Percentiles rank a stretch among this genome's conserved stretches.
Conservation (phyloP, 2,888 invertebrate species). For the Sisyra nigra region DNA sequence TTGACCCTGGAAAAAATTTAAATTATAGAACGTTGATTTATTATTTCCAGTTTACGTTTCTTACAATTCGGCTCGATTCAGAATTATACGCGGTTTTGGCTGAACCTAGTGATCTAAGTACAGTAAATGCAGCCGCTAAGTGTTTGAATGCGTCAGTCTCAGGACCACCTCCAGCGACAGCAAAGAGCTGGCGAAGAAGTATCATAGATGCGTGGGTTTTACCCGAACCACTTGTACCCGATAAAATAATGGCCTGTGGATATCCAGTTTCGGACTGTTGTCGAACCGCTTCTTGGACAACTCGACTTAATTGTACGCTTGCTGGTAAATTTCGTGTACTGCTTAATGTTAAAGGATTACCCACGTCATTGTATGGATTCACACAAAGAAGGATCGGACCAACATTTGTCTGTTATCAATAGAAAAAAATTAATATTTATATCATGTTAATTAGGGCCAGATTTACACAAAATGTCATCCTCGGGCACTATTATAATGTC, state of each 20-base stretch:
- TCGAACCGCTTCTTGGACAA: slow-evolving; percentile 81
- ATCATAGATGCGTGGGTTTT: slow-evolving; percentile 90
- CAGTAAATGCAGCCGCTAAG: slow-evolving; percentile 87
- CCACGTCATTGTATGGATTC: slow-evolving; percentile 76
- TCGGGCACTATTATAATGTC: no score
- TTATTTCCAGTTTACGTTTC: slow-evolving; percentile 18
- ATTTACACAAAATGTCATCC: no score
- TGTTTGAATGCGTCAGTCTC: slow-evolving; percentile 95
- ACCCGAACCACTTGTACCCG: slow-evolving; percentile 82
- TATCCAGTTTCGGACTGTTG: slow-evolving; percentile 92
- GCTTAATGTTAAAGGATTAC: slow-evolving; percentile 74
- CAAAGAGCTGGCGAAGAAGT: slow-evolving; percentile 76
- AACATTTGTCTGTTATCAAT: slow-evolving; percentile 63
- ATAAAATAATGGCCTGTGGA: slow-evolving; percentile 87
- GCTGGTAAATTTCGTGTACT: slow-evolving; percentile 52
- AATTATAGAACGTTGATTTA: neutral
- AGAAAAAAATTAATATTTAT: neutral
- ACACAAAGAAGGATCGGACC: slow-evolving; percentile 82
- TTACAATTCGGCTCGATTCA: slow-evolving; percentile 84
- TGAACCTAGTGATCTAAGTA: slow-evolving; percentile 76
- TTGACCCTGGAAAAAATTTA: slow-evolving; percentile 51
- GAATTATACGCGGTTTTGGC: slow-evolving; percentile 83
- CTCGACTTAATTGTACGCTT: slow-evolving; percentile 69
- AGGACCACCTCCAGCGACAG: slow-evolving; percentile 84
- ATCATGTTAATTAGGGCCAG: no score